These are phyloP conservation scores for Tenthredo amoena DNA, from an alignment of 2,888 invertebrate species.

Conservation along the genomic window DNA sequence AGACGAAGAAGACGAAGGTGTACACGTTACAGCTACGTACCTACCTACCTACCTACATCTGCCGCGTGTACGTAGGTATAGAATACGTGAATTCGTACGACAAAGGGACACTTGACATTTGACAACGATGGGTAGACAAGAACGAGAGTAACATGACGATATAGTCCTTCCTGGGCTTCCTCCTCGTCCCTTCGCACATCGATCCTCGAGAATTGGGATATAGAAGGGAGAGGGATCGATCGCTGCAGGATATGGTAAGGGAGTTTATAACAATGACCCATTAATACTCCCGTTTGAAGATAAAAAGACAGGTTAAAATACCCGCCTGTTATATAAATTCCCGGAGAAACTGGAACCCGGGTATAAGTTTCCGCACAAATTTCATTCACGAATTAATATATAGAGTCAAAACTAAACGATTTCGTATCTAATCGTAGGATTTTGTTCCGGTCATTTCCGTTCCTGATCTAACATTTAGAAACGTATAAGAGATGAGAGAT, in stretches of 20 bases:
- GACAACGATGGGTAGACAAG: neutral
- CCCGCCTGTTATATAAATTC: neutral
- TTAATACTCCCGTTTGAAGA: neutral
- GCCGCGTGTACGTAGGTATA: neutral
- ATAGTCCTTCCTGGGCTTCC: neutral
- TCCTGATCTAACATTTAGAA: too few relatives aligned
- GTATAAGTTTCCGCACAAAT: neutral
- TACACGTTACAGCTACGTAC: neutral
- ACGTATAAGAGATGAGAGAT: too few relatives aligned
- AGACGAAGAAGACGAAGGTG: neutral
- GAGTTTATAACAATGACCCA: slow-evolving; percentile 2
- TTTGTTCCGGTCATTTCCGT: too few relatives aligned
- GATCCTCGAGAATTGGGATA: neutral
- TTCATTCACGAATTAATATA: too few relatives aligned
- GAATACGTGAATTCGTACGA: neutral
- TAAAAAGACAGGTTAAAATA: neutral
- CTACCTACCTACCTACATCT: neutral
- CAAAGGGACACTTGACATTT: neutral
- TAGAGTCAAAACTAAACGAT: too few relatives aligned
- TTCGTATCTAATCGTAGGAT: too few relatives aligned
- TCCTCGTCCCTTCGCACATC: neutral
- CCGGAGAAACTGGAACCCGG: neutral
- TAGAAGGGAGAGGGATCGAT: neutral
- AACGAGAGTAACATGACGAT: neutral
- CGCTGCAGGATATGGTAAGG: neutral